A percentile compares a stretch with the other conserved stretches of the same genome.
Evolutionary conservation across 2,888 invertebrate genomes (phyloP).

Genomic region (Azorinus chamasolen): DNA sequence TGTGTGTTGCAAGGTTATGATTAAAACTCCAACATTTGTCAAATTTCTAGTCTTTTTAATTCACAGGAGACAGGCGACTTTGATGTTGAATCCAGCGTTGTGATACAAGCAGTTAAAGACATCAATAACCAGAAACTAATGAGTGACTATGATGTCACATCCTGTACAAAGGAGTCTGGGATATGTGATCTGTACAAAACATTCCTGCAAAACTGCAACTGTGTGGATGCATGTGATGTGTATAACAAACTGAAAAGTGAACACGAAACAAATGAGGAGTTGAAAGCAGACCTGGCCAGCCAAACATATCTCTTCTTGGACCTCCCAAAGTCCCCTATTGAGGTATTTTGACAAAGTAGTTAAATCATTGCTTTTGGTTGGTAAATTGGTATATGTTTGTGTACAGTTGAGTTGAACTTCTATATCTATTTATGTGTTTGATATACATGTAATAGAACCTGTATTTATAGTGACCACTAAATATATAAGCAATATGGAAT

Average conservation of each 20-base stretch:
- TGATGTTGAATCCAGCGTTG: constrained; percentile 76
- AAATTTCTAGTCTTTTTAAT: too few relatives aligned
- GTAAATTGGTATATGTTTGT: too few relatives aligned
- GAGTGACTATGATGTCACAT: constrained; percentile 40
- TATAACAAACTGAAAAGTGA: constrained; percentile 54
- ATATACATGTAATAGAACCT: too few relatives aligned
- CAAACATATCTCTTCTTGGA: constrained; percentile 65
- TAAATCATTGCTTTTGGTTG: too few relatives aligned
- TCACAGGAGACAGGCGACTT: constrained; percentile 71
- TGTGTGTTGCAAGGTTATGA: too few relatives aligned
- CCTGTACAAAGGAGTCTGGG: constrained; percentile 56
- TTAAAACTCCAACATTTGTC: too few relatives aligned
- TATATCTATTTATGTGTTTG: too few relatives aligned
- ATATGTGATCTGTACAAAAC: constrained; percentile 63
- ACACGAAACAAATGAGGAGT: constrained; percentile 57
- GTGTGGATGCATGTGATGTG: constrained; percentile 73
- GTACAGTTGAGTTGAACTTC: too few relatives aligned
- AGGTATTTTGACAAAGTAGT: too few relatives aligned
- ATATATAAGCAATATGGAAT: too few relatives aligned
- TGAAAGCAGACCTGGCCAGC: constrained; percentile 56
- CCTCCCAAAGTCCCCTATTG: constrained; percentile 62
- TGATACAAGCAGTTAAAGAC: constrained; percentile 67
- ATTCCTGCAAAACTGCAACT: constrained; percentile 71
- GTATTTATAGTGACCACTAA: too few relatives aligned
- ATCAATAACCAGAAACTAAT: constrained; percentile 58